Evolutionary conservation across 2,888 invertebrate species (phyloP).

Genomic region (Anorthoa munda): DNA sequence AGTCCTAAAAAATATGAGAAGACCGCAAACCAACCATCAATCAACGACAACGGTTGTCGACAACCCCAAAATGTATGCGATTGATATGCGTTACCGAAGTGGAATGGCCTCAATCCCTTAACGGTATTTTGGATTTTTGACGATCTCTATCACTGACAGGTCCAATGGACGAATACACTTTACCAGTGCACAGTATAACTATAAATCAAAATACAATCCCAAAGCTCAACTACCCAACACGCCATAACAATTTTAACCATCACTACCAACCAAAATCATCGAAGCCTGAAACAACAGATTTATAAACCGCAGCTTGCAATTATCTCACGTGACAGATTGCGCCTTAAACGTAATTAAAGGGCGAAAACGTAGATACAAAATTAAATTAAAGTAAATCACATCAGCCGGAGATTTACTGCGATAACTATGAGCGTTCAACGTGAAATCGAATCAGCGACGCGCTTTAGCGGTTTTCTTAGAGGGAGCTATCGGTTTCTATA

Average conservation of each 20-base stretch:
- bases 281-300: conserved; percentile 40
- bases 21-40: no score
- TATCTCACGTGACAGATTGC: conserved; percentile 60
- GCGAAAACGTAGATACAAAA: conserved; percentile 82
- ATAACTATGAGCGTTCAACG: conserved; percentile 80
- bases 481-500: conserved; percentile 66
- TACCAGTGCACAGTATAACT: no score
- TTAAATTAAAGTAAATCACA: conserved; percentile 90
- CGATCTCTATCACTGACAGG: no score
- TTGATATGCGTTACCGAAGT: no score
- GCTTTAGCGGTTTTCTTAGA: conserved; percentile 83
- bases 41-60: no score
- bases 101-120: no score
- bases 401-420: conserved; percentile 86
- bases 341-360: conserved; percentile 84
- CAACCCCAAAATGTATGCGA: no score
- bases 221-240: neutral
- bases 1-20: no score
- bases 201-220: neutral
- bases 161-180: no score
- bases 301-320: conserved; percentile 55
- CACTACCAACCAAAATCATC: conserved; percentile 33
- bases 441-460: conserved; percentile 87
- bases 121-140: no score
- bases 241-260: conserved; percentile 20